Conservation (phyloP, 1,140 invertebrate species). For the Carposina sasakii region DNA sequence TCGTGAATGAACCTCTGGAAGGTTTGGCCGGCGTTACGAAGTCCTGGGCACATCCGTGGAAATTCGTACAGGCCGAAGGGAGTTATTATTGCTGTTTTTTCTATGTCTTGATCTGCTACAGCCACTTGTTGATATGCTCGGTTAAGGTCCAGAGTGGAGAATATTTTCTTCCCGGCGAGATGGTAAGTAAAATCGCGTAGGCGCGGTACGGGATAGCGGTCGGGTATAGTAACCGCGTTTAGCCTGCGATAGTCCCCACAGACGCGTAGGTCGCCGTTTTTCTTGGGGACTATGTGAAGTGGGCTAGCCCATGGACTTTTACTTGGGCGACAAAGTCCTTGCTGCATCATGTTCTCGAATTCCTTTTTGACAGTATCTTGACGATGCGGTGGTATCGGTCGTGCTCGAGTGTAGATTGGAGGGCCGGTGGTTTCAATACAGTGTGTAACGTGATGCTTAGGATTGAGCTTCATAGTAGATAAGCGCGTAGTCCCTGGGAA, state of each 20-base stretch:
- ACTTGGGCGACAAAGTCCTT: slow-evolving; percentile 43
- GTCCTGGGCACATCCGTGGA: slow-evolving; percentile 44
- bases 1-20: slow-evolving; percentile 71
- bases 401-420: slow-evolving; percentile 25
- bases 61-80: slow-evolving; percentile 43
- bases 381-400: slow-evolving; percentile 42
- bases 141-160: slow-evolving; percentile 58
- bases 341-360: slow-evolving; percentile 37
- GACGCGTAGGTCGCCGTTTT: slow-evolving; percentile 41
- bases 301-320: slow-evolving; percentile 56
- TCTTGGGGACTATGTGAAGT: slow-evolving; percentile 54
- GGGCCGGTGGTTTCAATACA: slow-evolving; percentile 31
- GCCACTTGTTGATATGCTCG: slow-evolving; percentile 62
- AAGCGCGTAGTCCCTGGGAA: neutral
- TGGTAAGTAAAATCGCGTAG: slow-evolving; percentile 16
- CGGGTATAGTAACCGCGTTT: slow-evolving; percentile 50
- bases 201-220: slow-evolving; percentile 30
- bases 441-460: slow-evolving; percentile 18
- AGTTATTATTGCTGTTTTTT: slow-evolving; percentile 46
- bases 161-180: slow-evolving; percentile 27
- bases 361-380: slow-evolving; percentile 36
- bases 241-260: slow-evolving; percentile 64
- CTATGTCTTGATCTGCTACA: slow-evolving; percentile 33
- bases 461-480: neutral
- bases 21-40: slow-evolving; percentile 44